Base-by-base conservation (phyloP, 2,888 invertebrate species). In the Neoscelio sp. region DNA sequence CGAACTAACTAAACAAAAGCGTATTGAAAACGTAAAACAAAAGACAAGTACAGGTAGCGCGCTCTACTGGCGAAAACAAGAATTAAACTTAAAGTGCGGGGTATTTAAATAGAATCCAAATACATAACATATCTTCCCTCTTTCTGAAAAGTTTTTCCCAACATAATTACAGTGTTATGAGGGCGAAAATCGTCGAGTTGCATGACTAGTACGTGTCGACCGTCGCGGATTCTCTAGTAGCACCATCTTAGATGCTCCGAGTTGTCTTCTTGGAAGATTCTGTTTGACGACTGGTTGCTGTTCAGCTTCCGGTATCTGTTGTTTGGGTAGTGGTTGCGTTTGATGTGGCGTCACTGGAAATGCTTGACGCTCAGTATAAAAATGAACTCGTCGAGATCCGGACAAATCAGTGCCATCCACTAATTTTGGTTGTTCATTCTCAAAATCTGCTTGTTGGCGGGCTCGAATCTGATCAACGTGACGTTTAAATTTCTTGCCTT, bases 71-170 rank as follows among this genome's bases (percentile, higher is more conserved):
- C 8, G 2, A 30, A n/a, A 30, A 8, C 2, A n/a, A 8, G 30
- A 30, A 30, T n/a, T 8, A 30, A n/a, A 30, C 7, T 30, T 30
- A 30, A 30, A 30, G 30, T 30, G 30, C n/a, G 30, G 30, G 7
- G n/a, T 8, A 30, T n/a, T n/a, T n/a, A 30, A 8, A 30, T n/a
- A 30, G 13, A 38, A n/a, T 38, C n/a, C 13, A 7, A 42, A 42
- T 42, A 42, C 42, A 42, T 42, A 42, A 42, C 42, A 42, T 42
- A 18, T 42, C 42, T 42, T 42, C 42, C 42, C 42, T 18, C 42
- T 10, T 12, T 42, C 5, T 38, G 12, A 7, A 15, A 38, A n/a
- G n/a, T n/a, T n/a, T n/a, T 38, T 15, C 13, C 13, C 38, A 38
- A 13, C 10, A 15, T 15, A 13, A 6, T n/a, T n/a, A n/a, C n/a